Base-by-base conservation (phyloP, 2,888 invertebrate species). In the Temnothorax rugatulus region DNA sequence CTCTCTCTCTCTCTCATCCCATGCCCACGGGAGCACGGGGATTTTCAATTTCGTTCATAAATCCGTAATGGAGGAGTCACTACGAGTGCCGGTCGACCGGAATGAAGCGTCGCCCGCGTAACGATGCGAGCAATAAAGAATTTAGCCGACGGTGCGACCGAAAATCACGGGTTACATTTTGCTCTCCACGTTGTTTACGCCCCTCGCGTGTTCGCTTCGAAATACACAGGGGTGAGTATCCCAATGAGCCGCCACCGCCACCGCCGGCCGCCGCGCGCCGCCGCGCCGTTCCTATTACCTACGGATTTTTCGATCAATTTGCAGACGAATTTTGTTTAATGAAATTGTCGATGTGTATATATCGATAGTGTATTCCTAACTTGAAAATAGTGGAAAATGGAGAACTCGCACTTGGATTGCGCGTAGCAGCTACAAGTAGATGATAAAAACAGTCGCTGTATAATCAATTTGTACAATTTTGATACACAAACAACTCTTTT, bases 1-100 rank as follows among this genome's bases (percentile, higher is more conserved):
- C 21, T 29, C 34, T 47, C 4, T 47, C 47, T 47, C 52, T 9
- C 9, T 18, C 52, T 7, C 52, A 13, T 18, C 59, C 41, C 54
- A 34, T 68, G 44, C 11, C 47, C 38, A 50, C 63, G 75, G 50
- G 34, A 50, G 75, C 82, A 84, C 88, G 87, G 89, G 89, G 89
- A 89, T 90, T 90, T 90, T 89, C 89, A 90, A 90, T 90, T 90
- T 90, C 89, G 88, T 87, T 90, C 88, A 89, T 90, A 90, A 90
- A 90, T 90, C 85, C 90, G 86, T 88, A 89, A 90, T 90, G 86
- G 86, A 88, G 88, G 85, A 82, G 83, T 85, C 83, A 90, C 84
- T 89, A 90, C 90, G 86, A 90, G 86, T 79, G 83, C 54, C 25
- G 76, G 84, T 74, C 69, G 84, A 54, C 83, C 75, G 88, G 84